phyloP scores from a whole-genome alignment of 2,797 vertebrate genomes.

The Anguilla marmorata region DNA sequence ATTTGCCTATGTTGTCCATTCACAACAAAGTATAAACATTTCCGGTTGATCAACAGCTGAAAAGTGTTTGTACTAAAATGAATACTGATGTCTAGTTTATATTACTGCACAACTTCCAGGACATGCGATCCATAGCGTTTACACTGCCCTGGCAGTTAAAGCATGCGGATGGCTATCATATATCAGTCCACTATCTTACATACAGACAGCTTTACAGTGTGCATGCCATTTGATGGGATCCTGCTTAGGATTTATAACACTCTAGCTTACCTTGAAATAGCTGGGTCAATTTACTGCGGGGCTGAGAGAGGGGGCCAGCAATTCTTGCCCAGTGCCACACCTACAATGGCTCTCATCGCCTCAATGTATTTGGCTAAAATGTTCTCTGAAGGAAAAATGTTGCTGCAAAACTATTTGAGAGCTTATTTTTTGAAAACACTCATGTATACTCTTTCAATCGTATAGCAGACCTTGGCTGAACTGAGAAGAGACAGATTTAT shows the following conservation, averaged over 20 bases:
- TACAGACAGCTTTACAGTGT: neutral
- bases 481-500: neutral
- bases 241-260: neutral
- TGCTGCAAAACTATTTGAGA: neutral
- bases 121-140: neutral
- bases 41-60: neutral
- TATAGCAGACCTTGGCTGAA: neutral
- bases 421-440: neutral
- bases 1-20: neutral
- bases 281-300: neutral
- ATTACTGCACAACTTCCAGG: neutral
- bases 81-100: neutral
- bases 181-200: neutral
- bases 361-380: too few species aligned
- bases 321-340: too few species aligned
- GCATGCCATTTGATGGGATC: neutral
- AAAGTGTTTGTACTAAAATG: neutral
- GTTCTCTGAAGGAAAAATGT: neutral
- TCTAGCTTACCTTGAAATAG: neutral
- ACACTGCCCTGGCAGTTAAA: neutral
- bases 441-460: neutral
- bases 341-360: too few species aligned
- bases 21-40: neutral
- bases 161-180: neutral
- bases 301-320: neutral